These are phyloP conservation scores for Opisthocomus hoazin DNA, from an alignment of 2,113 vertebrate species.

Conservation along the genomic window DNA sequence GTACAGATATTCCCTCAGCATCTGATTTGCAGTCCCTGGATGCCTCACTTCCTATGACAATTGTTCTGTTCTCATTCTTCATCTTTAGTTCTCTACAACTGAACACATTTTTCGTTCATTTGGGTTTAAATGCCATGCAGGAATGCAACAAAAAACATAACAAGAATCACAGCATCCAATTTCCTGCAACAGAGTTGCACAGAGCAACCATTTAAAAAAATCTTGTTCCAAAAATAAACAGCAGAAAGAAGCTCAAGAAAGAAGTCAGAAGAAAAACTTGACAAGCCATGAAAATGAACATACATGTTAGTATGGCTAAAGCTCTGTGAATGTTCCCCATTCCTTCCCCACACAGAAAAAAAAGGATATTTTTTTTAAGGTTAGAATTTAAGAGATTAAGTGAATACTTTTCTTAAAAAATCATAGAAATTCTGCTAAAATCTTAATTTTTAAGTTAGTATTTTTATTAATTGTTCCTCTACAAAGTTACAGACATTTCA, in stretches of 20 bases:
- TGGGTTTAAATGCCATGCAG: not conserved
- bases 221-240: not conserved
- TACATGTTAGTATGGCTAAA: not conserved
- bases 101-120: not conserved
- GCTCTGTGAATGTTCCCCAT: not conserved
- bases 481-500: not conserved
- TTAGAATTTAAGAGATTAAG: not conserved
- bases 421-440: not conserved
- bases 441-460: not conserved
- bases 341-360: not conserved
- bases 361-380: fast-evolving
- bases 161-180: not conserved
- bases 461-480: not conserved
- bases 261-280: not conserved
- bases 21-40: not conserved
- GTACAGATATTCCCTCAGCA: not conserved
- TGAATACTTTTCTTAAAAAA: not conserved
- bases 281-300: not conserved
- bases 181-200: not conserved
- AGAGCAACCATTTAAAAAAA: not conserved
- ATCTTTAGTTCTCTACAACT: not conserved
- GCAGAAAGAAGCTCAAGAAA: not conserved
- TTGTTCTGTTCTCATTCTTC: not conserved
- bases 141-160: not conserved
- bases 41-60: not conserved